Base-by-base conservation (phyloP, 1,140 invertebrate genomes). In the Ditylenchus dipsaci region DNA sequence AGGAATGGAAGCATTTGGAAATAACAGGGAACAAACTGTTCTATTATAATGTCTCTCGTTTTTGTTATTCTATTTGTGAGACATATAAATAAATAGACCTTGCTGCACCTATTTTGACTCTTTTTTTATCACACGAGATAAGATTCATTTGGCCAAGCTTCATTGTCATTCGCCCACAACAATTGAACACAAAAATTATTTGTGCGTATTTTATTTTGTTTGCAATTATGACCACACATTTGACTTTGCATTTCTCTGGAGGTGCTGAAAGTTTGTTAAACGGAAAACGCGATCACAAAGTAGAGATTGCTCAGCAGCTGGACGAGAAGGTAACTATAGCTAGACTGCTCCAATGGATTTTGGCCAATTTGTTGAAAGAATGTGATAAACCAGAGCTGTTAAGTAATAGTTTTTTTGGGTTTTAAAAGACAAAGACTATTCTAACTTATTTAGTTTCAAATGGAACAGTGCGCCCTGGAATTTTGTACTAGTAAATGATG, bases 401-500 rank as follows among this genome's bases (percentile, higher is more conserved):
- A 19, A 58, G 49, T 53, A 53, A 53, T 5, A 3, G 8, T 53
- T 26, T 21, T 21, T 53, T 53, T 8, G 3, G n/a, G 3, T 53
- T 53, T 53, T 26, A 53, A 53, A 53, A 3, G n/a, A 53, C 8
- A 53, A 53, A 19, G 15, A 21, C 23, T 53, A 5, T 19, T 53
- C n/a, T n/a, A n/a, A 38, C 11, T 17, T 17, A 26, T 53, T 53
- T 53, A 53, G 49, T 86, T 58, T 81, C 84, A 69, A 84, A 83
- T 65, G 80, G 82, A 5, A 83, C 81, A 66, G 84, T 86, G 75
- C 69, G 85, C 49, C 85, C 85, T 29, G 85, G 85, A 9, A 86
- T 86, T 67, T 74, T 86, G 85, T 86, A n/a, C 75, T 86, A 13
- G 76, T 86, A 5, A 86, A 86, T 74, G 85, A 86, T 74, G 78